Conservation (phyloP, 2,888 invertebrate species). For the Drosophila macrospina region DNA sequence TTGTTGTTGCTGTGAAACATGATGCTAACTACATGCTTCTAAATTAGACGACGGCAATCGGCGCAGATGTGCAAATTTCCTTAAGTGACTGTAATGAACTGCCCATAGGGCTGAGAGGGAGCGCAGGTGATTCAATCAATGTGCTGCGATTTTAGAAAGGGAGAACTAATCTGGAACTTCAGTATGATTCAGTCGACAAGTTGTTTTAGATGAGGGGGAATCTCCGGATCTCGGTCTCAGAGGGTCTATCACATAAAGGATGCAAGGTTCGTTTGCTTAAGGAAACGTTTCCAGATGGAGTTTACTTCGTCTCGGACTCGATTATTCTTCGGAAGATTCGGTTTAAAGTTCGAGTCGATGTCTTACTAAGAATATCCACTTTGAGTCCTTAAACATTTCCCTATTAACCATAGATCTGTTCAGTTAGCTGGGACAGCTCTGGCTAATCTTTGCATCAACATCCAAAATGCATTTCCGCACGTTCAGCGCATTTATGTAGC, state of each 20-base stretch:
- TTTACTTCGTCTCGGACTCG: no score
- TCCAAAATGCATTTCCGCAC: slow-evolving; percentile 77
- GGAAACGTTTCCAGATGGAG: no score
- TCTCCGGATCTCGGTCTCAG: no score
- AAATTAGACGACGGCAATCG: slow-evolving; percentile 61
- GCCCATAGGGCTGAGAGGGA: not conserved
- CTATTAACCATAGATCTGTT: not conserved
- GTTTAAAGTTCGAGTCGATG: not conserved
- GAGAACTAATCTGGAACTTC: not conserved
- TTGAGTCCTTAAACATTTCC: not conserved
- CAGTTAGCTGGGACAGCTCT: slow-evolving; percentile 32
- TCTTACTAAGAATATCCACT: not conserved
- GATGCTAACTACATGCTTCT: slow-evolving; percentile 63
- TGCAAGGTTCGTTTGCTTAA: no score
- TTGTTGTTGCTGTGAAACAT: slow-evolving; percentile 59
- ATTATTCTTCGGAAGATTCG: no score
- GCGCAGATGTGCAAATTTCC: slow-evolving; percentile 71
- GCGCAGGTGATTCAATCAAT: slow-evolving; percentile 54
- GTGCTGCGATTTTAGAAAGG: not conserved
- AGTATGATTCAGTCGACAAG: no score
- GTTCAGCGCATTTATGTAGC: slow-evolving; percentile 63
- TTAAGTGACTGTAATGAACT: slow-evolving; percentile 38
- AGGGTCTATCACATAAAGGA: no score
- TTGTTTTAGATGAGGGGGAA: no score
- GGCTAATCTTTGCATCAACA: slow-evolving; percentile 45